Percentiles rank a stretch among this genome's conserved stretches.
Conservation (phyloP, 2,888 invertebrate genomes). For the Drosophila vallismaia region DNA sequence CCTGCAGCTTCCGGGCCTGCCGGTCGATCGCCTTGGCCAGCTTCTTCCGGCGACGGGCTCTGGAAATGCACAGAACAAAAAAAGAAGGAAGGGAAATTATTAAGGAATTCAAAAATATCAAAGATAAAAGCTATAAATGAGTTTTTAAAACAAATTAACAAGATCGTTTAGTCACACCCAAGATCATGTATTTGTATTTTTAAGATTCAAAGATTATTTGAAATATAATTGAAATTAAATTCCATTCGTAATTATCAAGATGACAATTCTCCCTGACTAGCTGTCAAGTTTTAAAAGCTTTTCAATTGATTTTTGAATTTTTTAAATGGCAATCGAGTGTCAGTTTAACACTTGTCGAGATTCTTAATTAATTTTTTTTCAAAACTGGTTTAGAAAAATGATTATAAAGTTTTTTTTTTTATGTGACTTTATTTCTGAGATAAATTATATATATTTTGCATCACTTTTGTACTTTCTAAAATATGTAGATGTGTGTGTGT, state of each 20-base stretch:
- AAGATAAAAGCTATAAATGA: not conserved
- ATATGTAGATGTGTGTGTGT: no score
- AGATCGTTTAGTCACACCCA: not conserved
- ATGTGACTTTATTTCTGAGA: not conserved
- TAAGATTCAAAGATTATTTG: not conserved
- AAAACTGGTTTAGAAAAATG: not conserved
- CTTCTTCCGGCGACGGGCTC: constrained; percentile 95
- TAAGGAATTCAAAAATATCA: not conserved
- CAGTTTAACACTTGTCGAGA: not conserved
- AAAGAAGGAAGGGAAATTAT: not conserved
- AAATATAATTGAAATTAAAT: not conserved
- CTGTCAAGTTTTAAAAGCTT: not conserved
- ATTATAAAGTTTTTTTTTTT: not conserved
- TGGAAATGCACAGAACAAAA: constrained; percentile 68
- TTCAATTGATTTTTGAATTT: constrained; percentile 3
- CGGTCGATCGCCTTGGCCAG: constrained; percentile 95
- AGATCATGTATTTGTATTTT: no score
- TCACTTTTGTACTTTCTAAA: not conserved
- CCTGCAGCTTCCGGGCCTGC: constrained; percentile 95
- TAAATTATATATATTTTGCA: not conserved
- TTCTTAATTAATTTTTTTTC: not conserved
- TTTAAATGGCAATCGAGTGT: not conserved
- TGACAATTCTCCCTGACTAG: not conserved
- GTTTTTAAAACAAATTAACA: not conserved
- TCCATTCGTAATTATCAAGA: not conserved